Evolutionary conservation across 2,113 vertebrate genomes (phyloP).

Genomic region (Perccottus glenii): DNA sequence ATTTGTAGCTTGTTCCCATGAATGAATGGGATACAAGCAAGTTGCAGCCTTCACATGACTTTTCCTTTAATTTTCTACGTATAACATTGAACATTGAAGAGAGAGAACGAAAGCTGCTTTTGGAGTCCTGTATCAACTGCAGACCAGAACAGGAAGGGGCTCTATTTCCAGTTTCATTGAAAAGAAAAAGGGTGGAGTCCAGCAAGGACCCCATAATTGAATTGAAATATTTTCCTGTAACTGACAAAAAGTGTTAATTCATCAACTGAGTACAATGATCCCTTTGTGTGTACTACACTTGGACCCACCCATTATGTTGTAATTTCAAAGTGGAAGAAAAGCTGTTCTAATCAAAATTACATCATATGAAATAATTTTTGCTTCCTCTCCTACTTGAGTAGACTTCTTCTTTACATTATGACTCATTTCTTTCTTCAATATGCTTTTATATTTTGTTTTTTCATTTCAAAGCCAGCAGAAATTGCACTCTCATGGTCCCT

Average conservation of each 20-base stretch:
- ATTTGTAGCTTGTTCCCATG: conserved; percentile 36
- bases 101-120: conserved; percentile 40
- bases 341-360: neutral
- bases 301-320: neutral
- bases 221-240: conserved; percentile 21
- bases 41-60: neutral
- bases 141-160: conserved; percentile 64
- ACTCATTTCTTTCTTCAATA: conserved; percentile 18
- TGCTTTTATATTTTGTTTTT: conserved; percentile 8
- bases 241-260: conserved; percentile 23
- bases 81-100: neutral
- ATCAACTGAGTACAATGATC: conserved; percentile 13
- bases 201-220: conserved; percentile 20
- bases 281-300: conserved; percentile 4
- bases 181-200: conserved; percentile 42
- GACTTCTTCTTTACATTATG: conserved; percentile 15
- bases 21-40: conserved; percentile 1
- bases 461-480: conserved; percentile 11
- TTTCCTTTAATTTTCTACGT: neutral
- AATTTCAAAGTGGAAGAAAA: conserved; percentile 4
- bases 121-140: conserved; percentile 62
- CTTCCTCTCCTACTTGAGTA: neutral
- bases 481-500: conserved; percentile 8
- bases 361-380: neutral
- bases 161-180: conserved; percentile 51